Evolutionary conservation across 2,888 invertebrate species (phyloP).

Genomic region (Micropterix aruncella): DNA sequence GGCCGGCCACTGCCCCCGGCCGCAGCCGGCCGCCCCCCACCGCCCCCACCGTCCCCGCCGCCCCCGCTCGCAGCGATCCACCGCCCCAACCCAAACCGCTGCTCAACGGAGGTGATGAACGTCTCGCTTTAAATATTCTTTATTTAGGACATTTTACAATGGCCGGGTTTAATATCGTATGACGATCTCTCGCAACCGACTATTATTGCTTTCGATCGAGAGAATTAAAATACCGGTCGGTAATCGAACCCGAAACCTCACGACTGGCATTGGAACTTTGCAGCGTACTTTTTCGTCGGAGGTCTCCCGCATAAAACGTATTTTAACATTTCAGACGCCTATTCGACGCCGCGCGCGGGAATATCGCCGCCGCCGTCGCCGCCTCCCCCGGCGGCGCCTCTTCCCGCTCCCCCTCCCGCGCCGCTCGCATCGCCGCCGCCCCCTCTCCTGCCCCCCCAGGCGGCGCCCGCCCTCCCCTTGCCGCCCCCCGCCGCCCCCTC

Average conservation of each 20-base stretch:
- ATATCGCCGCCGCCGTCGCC: slow-evolving; percentile 19
- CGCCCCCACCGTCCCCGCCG: not conserved
- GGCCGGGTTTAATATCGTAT: too few species aligned
- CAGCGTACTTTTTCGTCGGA: too few species aligned
- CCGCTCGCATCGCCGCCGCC: slow-evolving; percentile 13
- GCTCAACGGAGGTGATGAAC: not conserved
- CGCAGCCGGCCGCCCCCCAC: not conserved
- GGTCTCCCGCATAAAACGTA: too few species aligned
- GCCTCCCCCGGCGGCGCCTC: slow-evolving; percentile 20
- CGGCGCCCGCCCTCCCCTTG: slow-evolving; percentile 12
- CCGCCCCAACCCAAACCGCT: not conserved
- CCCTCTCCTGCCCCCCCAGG: slow-evolving; percentile 11
- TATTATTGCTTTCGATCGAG: too few species aligned
- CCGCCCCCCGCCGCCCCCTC: slow-evolving; percentile 17
- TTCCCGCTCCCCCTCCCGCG: slow-evolving; percentile 15
- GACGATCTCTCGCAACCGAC: too few species aligned
- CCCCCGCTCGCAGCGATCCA: not conserved
- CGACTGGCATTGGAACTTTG: too few species aligned
- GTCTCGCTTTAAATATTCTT: too few species aligned
- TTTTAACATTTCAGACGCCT: not conserved
- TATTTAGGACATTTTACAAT: too few species aligned
- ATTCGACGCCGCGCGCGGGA: not conserved
- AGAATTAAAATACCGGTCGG: too few species aligned
- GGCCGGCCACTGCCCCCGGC: too few species aligned
- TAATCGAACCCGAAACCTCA: too few species aligned